These are phyloP conservation scores for Cryptops parisi DNA, from an alignment of 2,888 invertebrate species.

Conservation along the genomic window DNA sequence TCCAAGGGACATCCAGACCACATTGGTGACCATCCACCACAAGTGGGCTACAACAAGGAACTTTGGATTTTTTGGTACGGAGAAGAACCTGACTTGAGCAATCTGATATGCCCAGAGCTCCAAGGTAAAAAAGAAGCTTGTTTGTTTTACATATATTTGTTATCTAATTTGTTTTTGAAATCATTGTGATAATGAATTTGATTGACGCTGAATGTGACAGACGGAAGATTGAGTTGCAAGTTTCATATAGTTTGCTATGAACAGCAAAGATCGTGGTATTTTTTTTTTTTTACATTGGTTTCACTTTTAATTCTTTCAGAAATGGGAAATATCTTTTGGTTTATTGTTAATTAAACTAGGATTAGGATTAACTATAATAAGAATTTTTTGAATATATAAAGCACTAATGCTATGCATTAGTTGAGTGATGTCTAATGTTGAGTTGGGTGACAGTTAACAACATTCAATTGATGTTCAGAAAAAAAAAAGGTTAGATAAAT, in stretches of 20 bases:
- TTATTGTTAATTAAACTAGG: background rate
- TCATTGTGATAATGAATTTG: too few relatives aligned
- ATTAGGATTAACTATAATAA: background rate
- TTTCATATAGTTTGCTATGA: too few relatives aligned
- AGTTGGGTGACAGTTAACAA: too few relatives aligned
- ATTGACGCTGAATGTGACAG: too few relatives aligned
- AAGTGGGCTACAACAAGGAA: conserved; percentile 52
- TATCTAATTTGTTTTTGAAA: too few relatives aligned
- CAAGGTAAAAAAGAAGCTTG: conserved; percentile 58
- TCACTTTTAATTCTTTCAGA: background rate
- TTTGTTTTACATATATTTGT: too few relatives aligned
- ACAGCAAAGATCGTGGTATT: too few relatives aligned
- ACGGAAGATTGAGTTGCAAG: too few relatives aligned
- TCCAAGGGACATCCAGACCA: conserved; percentile 26
- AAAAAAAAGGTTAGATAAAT: too few relatives aligned
- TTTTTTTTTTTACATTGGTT: too few relatives aligned
- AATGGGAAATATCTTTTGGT: background rate
- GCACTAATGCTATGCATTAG: background rate
- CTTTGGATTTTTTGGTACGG: conserved; percentile 99
- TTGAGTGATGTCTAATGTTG: too few relatives aligned
- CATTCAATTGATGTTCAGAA: too few relatives aligned
- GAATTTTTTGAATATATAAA: background rate
- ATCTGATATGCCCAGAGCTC: conserved; percentile 69
- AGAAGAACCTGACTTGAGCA: conserved; percentile 80
- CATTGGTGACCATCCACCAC: conserved; percentile 46